Conservation (phyloP, 2,888 invertebrate species). For the Cryptus armator region DNA sequence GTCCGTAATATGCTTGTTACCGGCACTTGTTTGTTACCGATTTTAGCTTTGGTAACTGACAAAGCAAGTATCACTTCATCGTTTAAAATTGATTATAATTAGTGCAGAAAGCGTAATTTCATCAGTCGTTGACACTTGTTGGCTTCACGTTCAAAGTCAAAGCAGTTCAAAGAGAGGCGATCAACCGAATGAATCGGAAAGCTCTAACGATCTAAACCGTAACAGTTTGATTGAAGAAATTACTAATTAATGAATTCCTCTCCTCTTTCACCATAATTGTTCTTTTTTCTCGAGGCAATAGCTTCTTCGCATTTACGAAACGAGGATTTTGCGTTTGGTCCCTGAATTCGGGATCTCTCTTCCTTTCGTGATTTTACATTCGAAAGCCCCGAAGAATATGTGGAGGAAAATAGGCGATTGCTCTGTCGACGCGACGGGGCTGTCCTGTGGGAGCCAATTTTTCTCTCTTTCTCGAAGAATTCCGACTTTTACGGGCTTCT, state of each 20-base stretch:
- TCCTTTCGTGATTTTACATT: slow-evolving; percentile 26
- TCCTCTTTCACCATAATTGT: not conserved
- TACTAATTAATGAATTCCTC: not conserved
- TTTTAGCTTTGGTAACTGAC: not conserved
- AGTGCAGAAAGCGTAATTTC: not conserved
- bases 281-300: not conserved
- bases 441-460: slow-evolving; percentile 59
- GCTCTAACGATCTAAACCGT: not conserved
- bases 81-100: slow-evolving; percentile 27
- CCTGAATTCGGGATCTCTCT: slow-evolving; percentile 4
- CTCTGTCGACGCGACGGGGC: slow-evolving; percentile 26
- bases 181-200: not conserved
- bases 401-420: slow-evolving; percentile 47
- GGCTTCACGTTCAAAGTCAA: not conserved
- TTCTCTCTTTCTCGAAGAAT: slow-evolving; percentile 36
- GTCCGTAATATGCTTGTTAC: no score
- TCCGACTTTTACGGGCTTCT: slow-evolving; percentile 34
- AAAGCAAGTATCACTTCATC: slow-evolving; percentile 8
- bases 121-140: not conserved
- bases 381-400: slow-evolving; percentile 23
- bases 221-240: not conserved
- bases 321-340: not conserved
- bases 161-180: not conserved
- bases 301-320: slow-evolving; percentile 2
- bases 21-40: no score